A percentile compares a stretch with the other conserved stretches of the same genome.
Conservation (phyloP, 2,113 vertebrate species). For the Daubentonia madagascariensis region DNA sequence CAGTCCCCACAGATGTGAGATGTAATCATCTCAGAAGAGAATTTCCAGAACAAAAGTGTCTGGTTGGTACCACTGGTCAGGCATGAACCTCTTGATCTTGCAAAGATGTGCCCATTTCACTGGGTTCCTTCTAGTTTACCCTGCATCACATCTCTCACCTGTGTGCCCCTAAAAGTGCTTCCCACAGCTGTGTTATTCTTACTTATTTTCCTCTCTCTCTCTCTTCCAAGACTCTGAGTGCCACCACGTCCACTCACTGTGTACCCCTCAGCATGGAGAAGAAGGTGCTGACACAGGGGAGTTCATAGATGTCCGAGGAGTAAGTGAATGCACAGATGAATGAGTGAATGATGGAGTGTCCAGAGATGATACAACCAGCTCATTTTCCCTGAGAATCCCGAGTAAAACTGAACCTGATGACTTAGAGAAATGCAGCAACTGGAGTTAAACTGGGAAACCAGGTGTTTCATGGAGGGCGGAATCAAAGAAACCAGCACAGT, state of each 20-base stretch:
- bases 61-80: not conserved
- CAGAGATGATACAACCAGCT: not conserved
- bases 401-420: not conserved
- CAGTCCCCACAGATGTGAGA: not conserved
- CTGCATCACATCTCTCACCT: not conserved
- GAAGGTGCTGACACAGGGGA: not conserved
- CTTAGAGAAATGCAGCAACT: not conserved
- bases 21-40: not conserved
- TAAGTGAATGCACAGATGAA: not conserved
- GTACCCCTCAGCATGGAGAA: not conserved
- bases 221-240: not conserved
- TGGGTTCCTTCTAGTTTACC: not conserved
- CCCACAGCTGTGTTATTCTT: not conserved
- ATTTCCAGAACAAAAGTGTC: not conserved
- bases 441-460: not conserved
- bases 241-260: not conserved
- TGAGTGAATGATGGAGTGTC: not conserved
- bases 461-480: not conserved
- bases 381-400: not conserved
- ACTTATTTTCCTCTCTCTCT: not conserved
- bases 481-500: not conserved
- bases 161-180: not conserved
- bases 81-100: not conserved
- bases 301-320: not conserved
- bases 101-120: not conserved